Base-by-base conservation (phyloP, 2,797 vertebrate species). In the Pachyuromys duprasi region DNA sequence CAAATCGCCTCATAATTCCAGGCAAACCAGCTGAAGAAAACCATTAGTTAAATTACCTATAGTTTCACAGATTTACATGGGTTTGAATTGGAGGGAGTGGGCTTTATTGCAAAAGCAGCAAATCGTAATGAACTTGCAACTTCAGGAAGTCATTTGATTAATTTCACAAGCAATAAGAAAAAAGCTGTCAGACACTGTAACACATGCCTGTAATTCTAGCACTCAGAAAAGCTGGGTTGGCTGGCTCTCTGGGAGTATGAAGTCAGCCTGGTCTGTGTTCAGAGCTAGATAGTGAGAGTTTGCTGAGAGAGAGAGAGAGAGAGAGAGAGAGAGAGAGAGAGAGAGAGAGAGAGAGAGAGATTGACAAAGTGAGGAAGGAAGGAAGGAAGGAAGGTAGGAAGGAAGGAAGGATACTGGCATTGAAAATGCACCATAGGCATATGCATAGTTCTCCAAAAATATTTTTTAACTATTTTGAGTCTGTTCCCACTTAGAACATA, bases 391-490 rank as follows among this genome's bases (percentile, higher is more conserved):
- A 49, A 49, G 45, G 45, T 8, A 49, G 45, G 55, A 55, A 18
- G 55, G 55, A 57, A 18, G 15, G 55, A 18, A 18, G 14, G 15
- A 57, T 28, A 33, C 4, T 86, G 49, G 83, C 42, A 53, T 93
- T 81, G 82, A 87, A 81, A 92, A 86, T 69, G n/a, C 2, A 42
- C 13, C n/a, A 2, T 60, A 36, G 90, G 5, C 53, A 3, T 39
- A 14, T 53, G 33, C 60, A 57, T 12, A 72, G 12, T 89, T 65
- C 28, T 76, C 33, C 76, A 86, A 63, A 26, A 63, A 53, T 84
- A 67, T 65, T 86, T 88, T 31, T 55, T 94, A 79, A 55, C 45
- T 79, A 53, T 92, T 92, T 93, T 93, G 89, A 88, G 5, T 75
- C 75, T 84, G 53, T 8, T 55, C 8, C 33, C 55, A 28, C 12